phyloP scores from a whole-genome alignment of 2,888 invertebrate species.

The Oscheius sp. region DNA sequence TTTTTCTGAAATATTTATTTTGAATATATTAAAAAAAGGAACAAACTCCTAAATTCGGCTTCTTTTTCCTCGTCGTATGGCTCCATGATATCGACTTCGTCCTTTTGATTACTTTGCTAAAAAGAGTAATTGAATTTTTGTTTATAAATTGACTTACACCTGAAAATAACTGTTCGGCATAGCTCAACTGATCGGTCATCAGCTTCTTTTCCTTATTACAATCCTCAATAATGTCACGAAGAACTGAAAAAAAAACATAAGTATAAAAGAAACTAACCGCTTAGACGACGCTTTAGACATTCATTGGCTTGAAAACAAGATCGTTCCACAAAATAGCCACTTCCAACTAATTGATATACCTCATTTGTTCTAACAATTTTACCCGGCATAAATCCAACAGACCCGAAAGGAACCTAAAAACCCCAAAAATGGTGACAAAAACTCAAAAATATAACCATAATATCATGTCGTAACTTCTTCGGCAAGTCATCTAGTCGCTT shows the following conservation, averaged over 20 bases:
- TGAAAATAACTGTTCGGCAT: slow-evolving; percentile 18
- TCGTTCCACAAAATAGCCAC: slow-evolving; percentile 29
- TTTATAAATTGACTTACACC: background rate
- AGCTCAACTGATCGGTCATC: slow-evolving; percentile 17
- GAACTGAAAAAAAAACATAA: slow-evolving; percentile 18
- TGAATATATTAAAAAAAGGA: background rate
- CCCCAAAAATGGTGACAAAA: background rate
- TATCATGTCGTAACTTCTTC: slow-evolving; percentile 29
- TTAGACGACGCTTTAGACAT: background rate
- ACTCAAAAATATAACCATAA: slow-evolving; percentile 5
- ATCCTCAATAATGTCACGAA: slow-evolving; percentile 3
- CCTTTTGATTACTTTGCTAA: background rate
- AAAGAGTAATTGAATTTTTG: too few relatives aligned
- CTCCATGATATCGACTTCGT: slow-evolving; percentile 26
- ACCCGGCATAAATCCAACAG: slow-evolving; percentile 35
- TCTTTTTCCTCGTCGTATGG: slow-evolving; percentile 28
- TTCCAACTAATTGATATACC: slow-evolving; percentile 27
- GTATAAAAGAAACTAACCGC: background rate
- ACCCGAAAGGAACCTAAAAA: slow-evolving; percentile 35
- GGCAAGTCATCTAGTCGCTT: slow-evolving; percentile 28
- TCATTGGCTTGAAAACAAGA: slow-evolving; percentile 25
- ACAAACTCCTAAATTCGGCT: slow-evolving; percentile 9
- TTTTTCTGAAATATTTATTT: background rate
- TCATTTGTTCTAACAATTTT: slow-evolving; percentile 35
- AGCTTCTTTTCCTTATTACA: slow-evolving; percentile 21